Base-by-base conservation (phyloP, 2,113 vertebrate genomes). In the Hypanus sabinus region DNA sequence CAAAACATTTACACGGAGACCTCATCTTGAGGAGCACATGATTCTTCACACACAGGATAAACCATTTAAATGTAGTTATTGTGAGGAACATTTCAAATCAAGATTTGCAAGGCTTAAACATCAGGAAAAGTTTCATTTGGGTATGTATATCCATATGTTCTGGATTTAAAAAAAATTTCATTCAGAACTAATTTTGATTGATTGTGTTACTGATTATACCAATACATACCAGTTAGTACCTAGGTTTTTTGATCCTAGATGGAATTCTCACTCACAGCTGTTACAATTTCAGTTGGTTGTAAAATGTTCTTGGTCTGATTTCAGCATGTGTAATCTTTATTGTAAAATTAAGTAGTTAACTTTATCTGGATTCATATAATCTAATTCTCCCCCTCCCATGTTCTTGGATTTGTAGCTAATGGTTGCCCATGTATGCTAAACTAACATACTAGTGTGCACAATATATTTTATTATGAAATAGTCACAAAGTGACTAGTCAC, bases 11-110 rank as follows among this genome's bases (percentile, higher is more conserved):
- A 98, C 98, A 88, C 97, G 99, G 94, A 97, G 98, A 95, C 98
- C 98, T 94, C 99, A 99, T 94, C 96, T 99, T 95, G 98, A 99
- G 95, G 99, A 99, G 94, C 99, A 99, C 96, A 99, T 98, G 98
- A 99, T 99, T 95, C 97, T 99, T 46, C 99, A 99, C 96, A 98
- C 98, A 94, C 98, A 99, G 95, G 98, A 99, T 95, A 98, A 98
- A 91, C 99, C 99, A 27, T 99, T 99, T 93, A 99, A 99, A 95
- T 99, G 99, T 94, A 97, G 97, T 94, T 99, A 98, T 95, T 99
- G 99, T 76, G 98, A 99, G 38, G 98, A 99, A 94, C 97, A 97
- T 96, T 99, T 99, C 95, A 99, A 98, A 95, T 99, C 99, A 33
- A 97, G 99, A 38, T 99, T 99, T 95, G 98, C 98, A 88, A 97